phyloP scores from a whole-genome alignment of 2,797 vertebrate species.

The Neostethus bicornis region DNA sequence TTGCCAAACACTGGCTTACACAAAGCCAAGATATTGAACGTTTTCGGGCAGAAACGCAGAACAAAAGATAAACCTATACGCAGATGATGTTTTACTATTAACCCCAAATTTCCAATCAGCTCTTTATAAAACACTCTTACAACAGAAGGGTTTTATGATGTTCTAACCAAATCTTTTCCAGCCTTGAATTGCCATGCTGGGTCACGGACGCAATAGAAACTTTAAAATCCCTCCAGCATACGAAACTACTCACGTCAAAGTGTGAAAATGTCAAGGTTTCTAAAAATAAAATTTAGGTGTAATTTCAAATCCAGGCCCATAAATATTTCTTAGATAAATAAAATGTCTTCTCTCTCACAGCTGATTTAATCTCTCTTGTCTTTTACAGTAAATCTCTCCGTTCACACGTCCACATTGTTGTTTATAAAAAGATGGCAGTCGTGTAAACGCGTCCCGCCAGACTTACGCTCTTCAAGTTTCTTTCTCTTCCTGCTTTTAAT shows the following conservation, averaged over 20 bases:
- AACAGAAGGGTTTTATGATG: too few species aligned
- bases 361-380: constrained; percentile 30
- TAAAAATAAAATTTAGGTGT: constrained; percentile 14
- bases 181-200: too few species aligned
- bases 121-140: too few species aligned
- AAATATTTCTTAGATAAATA: constrained; percentile 37
- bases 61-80: too few species aligned
- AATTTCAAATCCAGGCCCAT: constrained; percentile 27
- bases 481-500: constrained; percentile 75
- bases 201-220: too few species aligned
- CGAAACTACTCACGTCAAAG: background rate
- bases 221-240: too few species aligned
- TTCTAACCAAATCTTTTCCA: too few species aligned
- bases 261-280: rapidly evolving
- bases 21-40: too few species aligned
- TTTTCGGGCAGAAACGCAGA: too few species aligned
- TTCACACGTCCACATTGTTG: constrained; percentile 55
- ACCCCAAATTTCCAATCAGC: too few species aligned
- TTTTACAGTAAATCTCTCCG: constrained; percentile 47
- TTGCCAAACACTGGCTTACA: too few species aligned
- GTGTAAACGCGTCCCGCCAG: constrained; percentile 74
- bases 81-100: too few species aligned
- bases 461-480: constrained; percentile 64
- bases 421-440: constrained; percentile 74
- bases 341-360: constrained; percentile 20